Percentiles rank a stretch among this genome's conserved stretches.
phyloP scores from a whole-genome alignment of 2,113 vertebrate genomes.

The Atractosteus spatula region DNA sequence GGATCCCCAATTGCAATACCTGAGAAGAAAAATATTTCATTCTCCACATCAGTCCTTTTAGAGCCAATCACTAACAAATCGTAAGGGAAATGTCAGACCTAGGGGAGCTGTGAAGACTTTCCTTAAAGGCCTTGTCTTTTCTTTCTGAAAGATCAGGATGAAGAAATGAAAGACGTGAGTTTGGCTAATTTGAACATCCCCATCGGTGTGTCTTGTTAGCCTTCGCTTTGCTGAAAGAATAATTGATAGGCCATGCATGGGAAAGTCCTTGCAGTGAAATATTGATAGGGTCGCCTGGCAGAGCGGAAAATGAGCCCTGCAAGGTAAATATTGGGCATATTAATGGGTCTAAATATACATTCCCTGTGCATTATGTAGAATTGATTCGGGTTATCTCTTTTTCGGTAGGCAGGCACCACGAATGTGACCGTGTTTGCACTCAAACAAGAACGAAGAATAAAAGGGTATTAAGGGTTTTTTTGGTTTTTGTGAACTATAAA shows the following conservation, averaged over 20 bases:
- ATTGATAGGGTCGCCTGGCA: slow-evolving; percentile 16
- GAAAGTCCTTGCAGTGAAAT: slow-evolving; percentile 4
- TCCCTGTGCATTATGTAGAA: slow-evolving; percentile 11
- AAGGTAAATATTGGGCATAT: slow-evolving; percentile 24
- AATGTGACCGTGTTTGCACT: slow-evolving; percentile 14
- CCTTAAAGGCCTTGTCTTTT: not conserved
- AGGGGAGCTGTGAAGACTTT: not conserved
- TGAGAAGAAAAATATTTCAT: too few relatives aligned
- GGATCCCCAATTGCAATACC: too few relatives aligned
- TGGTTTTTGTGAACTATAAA: not conserved
- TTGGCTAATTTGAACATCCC: slow-evolving; percentile 1
- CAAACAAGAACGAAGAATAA: not conserved
- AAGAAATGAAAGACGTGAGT: not conserved
- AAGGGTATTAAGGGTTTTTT: not conserved
- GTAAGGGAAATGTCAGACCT: not conserved
- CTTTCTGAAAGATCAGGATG: not conserved
- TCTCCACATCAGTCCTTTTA: too few relatives aligned
- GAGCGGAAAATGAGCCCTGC: slow-evolving; percentile 19
- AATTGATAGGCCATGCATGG: slow-evolving; percentile 5
- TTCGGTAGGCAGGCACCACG: not conserved
- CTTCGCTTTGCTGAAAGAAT: not conserved
- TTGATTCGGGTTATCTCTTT: slow-evolving; percentile 9
- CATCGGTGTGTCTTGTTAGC: slow-evolving; percentile 3
- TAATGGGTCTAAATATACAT: slow-evolving; percentile 22
- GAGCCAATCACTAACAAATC: not conserved